A percentile compares a stretch with the other conserved stretches of the same genome.
Conservation (phyloP, 1,140 invertebrate species). For the Drosophila miranda region DNA sequence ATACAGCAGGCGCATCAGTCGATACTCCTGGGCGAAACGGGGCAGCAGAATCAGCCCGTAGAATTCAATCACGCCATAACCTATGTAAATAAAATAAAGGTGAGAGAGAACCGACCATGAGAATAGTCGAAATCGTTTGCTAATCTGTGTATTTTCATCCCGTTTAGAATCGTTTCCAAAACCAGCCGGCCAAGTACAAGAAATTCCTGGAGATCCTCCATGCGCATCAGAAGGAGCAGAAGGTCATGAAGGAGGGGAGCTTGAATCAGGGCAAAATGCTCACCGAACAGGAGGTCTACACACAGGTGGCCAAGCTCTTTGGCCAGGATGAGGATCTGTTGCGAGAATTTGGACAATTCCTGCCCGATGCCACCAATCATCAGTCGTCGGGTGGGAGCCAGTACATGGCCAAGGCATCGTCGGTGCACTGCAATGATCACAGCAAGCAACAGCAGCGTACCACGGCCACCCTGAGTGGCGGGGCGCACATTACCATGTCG, state of each 20-base stretch:
- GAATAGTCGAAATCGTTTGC: not conserved
- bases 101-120: slow-evolving; percentile 73
- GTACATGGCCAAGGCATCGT: slow-evolving; percentile 72
- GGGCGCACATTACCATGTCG: slow-evolving; percentile 73
- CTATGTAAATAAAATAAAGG: slow-evolving; percentile 99
- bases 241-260: slow-evolving; percentile 91
- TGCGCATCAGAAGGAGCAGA: slow-evolving; percentile 98
- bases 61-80: slow-evolving; percentile 99
- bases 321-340: slow-evolving; percentile 98
- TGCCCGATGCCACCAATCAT: slow-evolving; percentile 93
- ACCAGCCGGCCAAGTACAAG: slow-evolving; percentile 99
- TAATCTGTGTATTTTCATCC: slow-evolving; percentile 22
- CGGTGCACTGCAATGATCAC: slow-evolving; percentile 70
- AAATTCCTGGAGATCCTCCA: slow-evolving; percentile 98
- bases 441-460: slow-evolving; percentile 50
- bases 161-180: slow-evolving; percentile 95
- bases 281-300: slow-evolving; percentile 95
- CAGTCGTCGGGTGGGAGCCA: slow-evolving; percentile 61
- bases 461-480: slow-evolving; percentile 66
- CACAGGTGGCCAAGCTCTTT: slow-evolving; percentile 97
- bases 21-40: slow-evolving; percentile 83
- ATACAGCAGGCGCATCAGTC: slow-evolving; percentile 85
- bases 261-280: slow-evolving; percentile 86
- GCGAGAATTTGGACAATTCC: slow-evolving; percentile 97
- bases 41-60: slow-evolving; percentile 92